Evolutionary conservation across 2,113 vertebrate species (phyloP), one percentile per base, ranked within the genome.

Genomic region (Rafetus swinhoei): DNA sequence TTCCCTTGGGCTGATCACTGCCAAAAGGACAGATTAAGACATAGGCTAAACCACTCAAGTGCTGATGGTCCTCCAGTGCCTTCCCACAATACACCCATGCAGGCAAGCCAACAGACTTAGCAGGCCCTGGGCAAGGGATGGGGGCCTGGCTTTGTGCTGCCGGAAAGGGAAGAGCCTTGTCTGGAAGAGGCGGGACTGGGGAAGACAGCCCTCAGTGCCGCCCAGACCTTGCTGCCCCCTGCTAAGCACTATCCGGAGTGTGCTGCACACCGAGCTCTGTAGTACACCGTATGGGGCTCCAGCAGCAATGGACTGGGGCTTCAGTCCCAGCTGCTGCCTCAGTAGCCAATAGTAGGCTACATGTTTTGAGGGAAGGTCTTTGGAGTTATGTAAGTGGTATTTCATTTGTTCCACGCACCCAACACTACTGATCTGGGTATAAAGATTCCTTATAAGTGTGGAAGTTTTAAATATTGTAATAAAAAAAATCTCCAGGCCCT

Each of bases 401-500:
- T 45, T 81, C 79, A 93, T 74, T 91, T 90, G 86, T 93, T 95
- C 52, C 25, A 65, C 57, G 57, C 15, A 50, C 85, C 88, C 88
- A 91, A 39, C n/a, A 32, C 8, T 45, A 52, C 69, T 94, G 88
- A 92, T n/a, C 39, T 81, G 45, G 80, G 27, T 56, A 56, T 60
- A 88, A 83, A 53, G 50, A 54, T 94, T 93, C 74, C 21, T 82
- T 81, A 16, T 62, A 94, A 88, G 65, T 90, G 52, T 35, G 69
- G 60, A 90, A 94, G 77, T 82, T 88, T 86, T 74, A 91, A 93
- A 84, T 88, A 88, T 80, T 90, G 57, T 76, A 74, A 95, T 76
- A 69, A 92, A 74, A 84, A 88, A 65, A 16, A 45, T 6, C 5
- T 4, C 45, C 45, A 45, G 45, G 45, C 45, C 45, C 45, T 7